Evolutionary conservation across 30 jellyfish, hydroid and myxozoan species (phyloP).

Genomic region (Pseudorhiza aurosa): DNA sequence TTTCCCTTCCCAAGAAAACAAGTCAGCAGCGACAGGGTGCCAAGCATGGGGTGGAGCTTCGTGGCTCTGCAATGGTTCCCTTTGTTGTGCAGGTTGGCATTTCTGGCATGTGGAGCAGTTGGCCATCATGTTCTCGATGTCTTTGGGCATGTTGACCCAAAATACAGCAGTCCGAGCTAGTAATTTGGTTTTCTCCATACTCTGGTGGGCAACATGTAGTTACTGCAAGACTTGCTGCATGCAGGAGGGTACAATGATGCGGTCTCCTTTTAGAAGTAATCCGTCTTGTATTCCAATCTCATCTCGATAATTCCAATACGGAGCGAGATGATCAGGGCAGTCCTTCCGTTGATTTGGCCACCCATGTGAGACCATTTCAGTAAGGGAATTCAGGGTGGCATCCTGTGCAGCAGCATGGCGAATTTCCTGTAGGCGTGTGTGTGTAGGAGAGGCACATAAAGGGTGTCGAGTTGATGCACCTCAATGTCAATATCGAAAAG

Average conservation of each 20-base stretch:
- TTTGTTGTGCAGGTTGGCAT: conserved; percentile 17
- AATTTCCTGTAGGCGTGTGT: conserved; percentile 21
- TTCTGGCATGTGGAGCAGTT: conserved; percentile 16
- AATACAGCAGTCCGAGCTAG: conserved; percentile 46
- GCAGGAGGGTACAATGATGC: conserved; percentile 15
- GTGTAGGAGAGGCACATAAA: conserved; percentile 38
- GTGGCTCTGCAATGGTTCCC: neutral
- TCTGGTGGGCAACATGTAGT: conserved; percentile 55
- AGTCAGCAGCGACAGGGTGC: conserved; percentile 23
- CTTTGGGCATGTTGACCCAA: conserved; percentile 47
- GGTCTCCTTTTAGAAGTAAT: conserved; percentile 14
- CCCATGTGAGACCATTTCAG: conserved; percentile 12
- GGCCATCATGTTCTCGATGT: neutral
- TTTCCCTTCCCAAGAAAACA: neutral
- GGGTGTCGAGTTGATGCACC: no score
- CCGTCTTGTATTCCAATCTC: conserved; percentile 26
- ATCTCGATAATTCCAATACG: conserved; percentile 32
- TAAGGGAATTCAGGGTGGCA: conserved; percentile 21
- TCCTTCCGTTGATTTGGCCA: conserved; percentile 20
- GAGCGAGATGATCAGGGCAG: conserved; percentile 12
- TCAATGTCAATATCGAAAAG: neutral
- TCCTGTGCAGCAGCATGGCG: conserved; percentile 18
- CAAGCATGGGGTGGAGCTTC: neutral
- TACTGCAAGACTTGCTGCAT: conserved; percentile 15
- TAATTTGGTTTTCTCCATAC: conserved; percentile 27